Evolutionary conservation across 1,140 invertebrate species (phyloP).

Genomic region (Drosophila nikananu): DNA sequence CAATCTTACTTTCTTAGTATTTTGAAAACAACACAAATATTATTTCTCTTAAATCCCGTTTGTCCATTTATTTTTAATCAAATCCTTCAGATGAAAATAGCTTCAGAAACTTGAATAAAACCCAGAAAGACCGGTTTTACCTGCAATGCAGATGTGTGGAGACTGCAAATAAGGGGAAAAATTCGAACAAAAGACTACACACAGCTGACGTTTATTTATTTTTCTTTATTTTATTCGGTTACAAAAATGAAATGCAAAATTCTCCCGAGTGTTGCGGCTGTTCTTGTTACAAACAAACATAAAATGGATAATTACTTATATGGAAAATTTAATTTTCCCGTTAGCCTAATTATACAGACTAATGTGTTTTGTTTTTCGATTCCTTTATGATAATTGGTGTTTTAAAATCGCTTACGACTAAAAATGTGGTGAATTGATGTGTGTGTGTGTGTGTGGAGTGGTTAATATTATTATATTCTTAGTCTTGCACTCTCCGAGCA

Average conservation of each 20-base stretch:
- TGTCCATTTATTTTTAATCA: neutral
- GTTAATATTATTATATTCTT: conserved; percentile 43
- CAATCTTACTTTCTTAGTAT: neutral
- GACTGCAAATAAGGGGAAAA: neutral
- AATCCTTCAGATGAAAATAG: conserved; percentile 5
- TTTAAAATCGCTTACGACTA: conserved; percentile 61
- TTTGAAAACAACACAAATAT: conserved; percentile 30
- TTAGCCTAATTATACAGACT: conserved; percentile 49
- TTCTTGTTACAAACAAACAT: conserved; percentile 53
- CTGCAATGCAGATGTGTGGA: neutral
- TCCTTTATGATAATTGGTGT: conserved; percentile 38
- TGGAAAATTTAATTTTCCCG: conserved; percentile 31
- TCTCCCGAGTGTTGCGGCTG: conserved; percentile 40
- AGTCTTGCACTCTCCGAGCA: conserved; percentile 73
- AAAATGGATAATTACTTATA: conserved; percentile 13
- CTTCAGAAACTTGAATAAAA: neutral
- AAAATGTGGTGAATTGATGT: conserved; percentile 37
- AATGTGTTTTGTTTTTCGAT: conserved; percentile 15
- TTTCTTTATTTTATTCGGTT: conserved; percentile 40
- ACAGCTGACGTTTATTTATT: conserved; percentile 5
- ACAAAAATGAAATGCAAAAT: conserved; percentile 65
- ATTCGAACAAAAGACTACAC: conserved; percentile 6
- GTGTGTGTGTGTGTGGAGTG: conserved; percentile 26
- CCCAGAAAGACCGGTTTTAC: conserved; percentile 9
- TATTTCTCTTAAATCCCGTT: neutral